Evolutionary conservation across 2,888 invertebrate species (phyloP).

Genomic region (Melieria crassipennis): DNA sequence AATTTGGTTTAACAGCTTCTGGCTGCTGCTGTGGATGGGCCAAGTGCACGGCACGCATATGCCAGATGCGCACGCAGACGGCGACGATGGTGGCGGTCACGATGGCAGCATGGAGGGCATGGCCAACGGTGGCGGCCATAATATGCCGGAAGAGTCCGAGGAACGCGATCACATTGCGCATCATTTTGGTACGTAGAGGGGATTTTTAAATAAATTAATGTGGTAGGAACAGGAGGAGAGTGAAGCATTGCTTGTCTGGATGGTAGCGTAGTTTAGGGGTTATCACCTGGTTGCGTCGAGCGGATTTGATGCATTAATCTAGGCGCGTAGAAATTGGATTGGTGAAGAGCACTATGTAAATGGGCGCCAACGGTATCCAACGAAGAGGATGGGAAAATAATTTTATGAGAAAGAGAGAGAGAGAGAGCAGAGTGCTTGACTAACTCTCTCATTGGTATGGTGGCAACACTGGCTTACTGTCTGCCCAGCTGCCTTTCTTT

Average conservation of each 20-base stretch:
- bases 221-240: neutral
- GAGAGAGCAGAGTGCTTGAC: too few species aligned
- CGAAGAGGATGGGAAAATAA: too few species aligned
- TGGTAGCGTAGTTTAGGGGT: neutral
- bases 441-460: too few species aligned
- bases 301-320: neutral
- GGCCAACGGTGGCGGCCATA: constrained; percentile 39
- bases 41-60: constrained; percentile 1
- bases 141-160: constrained; percentile 53
- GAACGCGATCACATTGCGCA: constrained; percentile 60
- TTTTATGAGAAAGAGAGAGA: too few species aligned
- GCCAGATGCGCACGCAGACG: neutral
- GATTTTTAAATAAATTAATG: constrained; percentile 5
- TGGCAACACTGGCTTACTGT: too few species aligned
- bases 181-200: constrained; percentile 55
- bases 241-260: too few species aligned
- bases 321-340: too few species aligned
- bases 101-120: constrained; percentile 46
- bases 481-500: too few species aligned
- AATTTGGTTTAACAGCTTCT: constrained; percentile 52
- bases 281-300: neutral
- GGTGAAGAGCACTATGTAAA: too few species aligned
- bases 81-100: constrained; percentile 36
- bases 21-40: neutral
- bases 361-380: too few species aligned